These are phyloP conservation scores for Drosophila leontia DNA, from an alignment of 1,140 invertebrate species.

Conservation along the genomic window DNA sequence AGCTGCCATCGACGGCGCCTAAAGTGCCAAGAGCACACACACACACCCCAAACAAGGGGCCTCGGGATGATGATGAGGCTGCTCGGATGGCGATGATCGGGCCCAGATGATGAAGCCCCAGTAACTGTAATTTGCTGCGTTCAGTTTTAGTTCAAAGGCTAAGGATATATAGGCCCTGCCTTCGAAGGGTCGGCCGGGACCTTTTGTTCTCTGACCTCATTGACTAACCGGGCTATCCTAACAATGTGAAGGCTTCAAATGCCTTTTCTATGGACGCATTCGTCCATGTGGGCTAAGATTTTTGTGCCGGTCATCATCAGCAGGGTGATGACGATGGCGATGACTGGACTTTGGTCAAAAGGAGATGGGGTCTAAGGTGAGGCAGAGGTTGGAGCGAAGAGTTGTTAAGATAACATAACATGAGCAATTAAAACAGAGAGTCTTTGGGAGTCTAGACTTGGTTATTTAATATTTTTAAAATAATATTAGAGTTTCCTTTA, in stretches of 20 bases:
- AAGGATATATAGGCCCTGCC: conserved; percentile 47
- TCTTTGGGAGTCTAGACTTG: background rate
- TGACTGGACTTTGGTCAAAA: conserved; percentile 12
- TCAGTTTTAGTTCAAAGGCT: conserved; percentile 63
- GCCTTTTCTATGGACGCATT: conserved; percentile 77
- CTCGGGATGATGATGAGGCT: conserved; percentile 36
- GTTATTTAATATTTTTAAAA: background rate
- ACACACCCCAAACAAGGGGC: conserved; percentile 31
- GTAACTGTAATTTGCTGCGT: conserved; percentile 69
- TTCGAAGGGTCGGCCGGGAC: conserved; percentile 38
- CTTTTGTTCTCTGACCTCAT: conserved; percentile 74
- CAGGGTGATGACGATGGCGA: conserved; percentile 29
- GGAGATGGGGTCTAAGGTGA: conserved; percentile 22
- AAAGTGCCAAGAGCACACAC: conserved; percentile 73
- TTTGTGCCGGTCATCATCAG: conserved; percentile 77
- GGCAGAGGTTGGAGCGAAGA: conserved; percentile 53
- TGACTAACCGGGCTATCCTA: conserved; percentile 66
- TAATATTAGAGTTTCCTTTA: background rate
- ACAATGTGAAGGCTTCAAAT: conserved; percentile 75
- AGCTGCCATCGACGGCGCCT: conserved; percentile 78
- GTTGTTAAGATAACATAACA: conserved; percentile 34
- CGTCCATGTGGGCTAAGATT: conserved; percentile 77
- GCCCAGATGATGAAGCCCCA: conserved; percentile 54
- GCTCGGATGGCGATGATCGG: conserved; percentile 63
- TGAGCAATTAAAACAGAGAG: background rate